phyloP scores from a whole-genome alignment of 23 tunicate species.

The Botrylloides violaceus region DNA sequence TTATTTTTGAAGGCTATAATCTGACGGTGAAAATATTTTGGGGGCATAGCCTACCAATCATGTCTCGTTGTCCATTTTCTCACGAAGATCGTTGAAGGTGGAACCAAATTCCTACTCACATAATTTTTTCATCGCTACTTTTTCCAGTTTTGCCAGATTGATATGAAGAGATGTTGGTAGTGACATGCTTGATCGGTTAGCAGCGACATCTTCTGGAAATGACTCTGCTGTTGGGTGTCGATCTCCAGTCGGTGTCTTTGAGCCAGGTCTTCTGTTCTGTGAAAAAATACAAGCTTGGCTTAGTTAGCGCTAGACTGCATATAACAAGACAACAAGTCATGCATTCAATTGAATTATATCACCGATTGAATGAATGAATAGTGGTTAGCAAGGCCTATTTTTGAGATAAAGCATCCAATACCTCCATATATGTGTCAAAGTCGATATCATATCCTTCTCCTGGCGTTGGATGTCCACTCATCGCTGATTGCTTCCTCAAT shows the following conservation, averaged over 20 bases:
- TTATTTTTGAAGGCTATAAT: too few relatives aligned
- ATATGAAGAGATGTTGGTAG: constrained; percentile 60
- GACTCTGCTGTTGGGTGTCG: constrained; percentile 9
- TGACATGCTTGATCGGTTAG: constrained; percentile 17
- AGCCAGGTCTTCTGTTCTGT: constrained; percentile 86
- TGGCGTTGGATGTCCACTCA: constrained; percentile 34
- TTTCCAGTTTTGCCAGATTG: constrained; percentile 53
- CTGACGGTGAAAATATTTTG: too few relatives aligned
- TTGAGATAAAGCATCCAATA: not conserved
- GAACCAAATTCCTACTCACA: constrained; percentile 26
- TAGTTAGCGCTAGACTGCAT: too few relatives aligned
- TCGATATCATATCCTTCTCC: constrained; percentile 56
- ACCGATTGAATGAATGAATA: too few relatives aligned
- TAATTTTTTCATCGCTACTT: constrained; percentile 44
- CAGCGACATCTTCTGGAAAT: constrained; percentile 16
- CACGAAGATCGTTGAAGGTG: too few relatives aligned
- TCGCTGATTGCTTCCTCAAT: constrained; percentile 31
- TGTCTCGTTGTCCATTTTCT: too few relatives aligned
- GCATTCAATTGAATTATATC: too few relatives aligned
- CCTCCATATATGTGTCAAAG: constrained; percentile 78
- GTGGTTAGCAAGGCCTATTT: too few relatives aligned
- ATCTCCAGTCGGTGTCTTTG: constrained; percentile 58
- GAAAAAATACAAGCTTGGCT: too few relatives aligned
- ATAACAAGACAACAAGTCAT: too few relatives aligned
- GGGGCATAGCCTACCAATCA: too few relatives aligned